phyloP scores from a whole-genome alignment of 2,888 invertebrate genomes.

The Ectemnius cavifrons region DNA sequence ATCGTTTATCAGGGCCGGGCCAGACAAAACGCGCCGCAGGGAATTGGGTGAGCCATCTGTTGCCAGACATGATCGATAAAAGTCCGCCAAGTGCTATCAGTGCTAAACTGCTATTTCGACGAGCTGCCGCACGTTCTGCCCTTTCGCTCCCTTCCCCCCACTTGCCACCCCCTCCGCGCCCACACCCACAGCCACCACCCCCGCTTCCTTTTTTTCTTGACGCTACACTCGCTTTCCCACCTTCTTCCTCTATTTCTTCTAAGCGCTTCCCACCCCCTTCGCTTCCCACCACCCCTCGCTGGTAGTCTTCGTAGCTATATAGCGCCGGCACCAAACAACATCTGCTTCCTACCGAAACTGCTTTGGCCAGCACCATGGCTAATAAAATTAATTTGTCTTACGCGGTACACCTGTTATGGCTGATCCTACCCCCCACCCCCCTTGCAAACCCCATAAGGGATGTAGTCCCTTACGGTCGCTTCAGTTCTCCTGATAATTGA shows the following conservation, averaged over 20 bases:
- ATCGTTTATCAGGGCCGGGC: constrained; percentile 73
- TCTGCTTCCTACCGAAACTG: too few species aligned
- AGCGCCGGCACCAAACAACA: too few species aligned
- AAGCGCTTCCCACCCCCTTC: constrained; percentile 15
- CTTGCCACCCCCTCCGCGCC: constrained; percentile 13
- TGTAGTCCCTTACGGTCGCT: too few species aligned
- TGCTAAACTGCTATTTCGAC: constrained; percentile 70
- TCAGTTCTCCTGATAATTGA: too few species aligned
- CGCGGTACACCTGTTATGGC: too few species aligned
- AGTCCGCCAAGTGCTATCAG: constrained; percentile 77
- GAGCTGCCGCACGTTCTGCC: constrained; percentile 61
- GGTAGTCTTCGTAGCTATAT: too few species aligned
- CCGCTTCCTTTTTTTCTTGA: constrained; percentile 27
- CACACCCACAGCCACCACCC: constrained; percentile 12
- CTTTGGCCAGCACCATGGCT: too few species aligned
- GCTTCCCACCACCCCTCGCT: constrained; percentile 42
- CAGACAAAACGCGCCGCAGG: constrained; percentile 64
- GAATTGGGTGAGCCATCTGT: constrained; percentile 77
- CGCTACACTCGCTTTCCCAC: constrained; percentile 32
- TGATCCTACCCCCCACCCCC: too few species aligned
- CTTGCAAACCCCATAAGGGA: too few species aligned
- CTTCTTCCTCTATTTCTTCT: constrained; percentile 27
- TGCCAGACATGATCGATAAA: constrained; percentile 78
- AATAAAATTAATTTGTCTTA: too few species aligned
- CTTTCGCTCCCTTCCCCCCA: constrained; percentile 29